Conservation (phyloP, 2,113 vertebrate species). For the Rhizomys pruinosus region DNA sequence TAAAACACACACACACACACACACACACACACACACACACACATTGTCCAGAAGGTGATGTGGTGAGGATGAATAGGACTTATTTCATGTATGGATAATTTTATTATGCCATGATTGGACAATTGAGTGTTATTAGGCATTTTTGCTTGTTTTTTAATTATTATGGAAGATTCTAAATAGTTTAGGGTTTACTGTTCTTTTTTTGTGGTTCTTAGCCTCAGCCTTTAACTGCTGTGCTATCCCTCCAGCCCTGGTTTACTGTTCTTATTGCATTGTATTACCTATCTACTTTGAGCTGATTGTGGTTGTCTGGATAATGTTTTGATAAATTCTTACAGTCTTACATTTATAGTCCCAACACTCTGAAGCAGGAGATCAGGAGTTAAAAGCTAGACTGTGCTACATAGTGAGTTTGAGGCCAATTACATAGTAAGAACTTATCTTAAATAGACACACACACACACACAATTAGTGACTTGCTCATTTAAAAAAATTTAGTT, state of each 20-base stretch:
- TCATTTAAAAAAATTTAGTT: background rate
- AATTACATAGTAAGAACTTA: background rate
- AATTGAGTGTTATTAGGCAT: background rate
- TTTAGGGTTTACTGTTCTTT: background rate
- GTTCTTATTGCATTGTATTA: conserved; percentile 15
- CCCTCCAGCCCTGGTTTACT: too few species aligned
- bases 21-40: too few species aligned
- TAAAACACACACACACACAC: too few species aligned
- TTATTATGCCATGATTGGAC: conserved; percentile 35
- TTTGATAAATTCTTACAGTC: conserved; percentile 43
- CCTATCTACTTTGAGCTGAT: background rate
- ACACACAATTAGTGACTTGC: background rate
- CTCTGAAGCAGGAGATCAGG: background rate
- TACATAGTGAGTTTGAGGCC: background rate
- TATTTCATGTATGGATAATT: background rate
- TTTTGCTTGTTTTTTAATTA: background rate
- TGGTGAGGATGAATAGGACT: background rate
- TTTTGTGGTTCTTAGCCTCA: too few species aligned
- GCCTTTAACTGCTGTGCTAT: too few species aligned
- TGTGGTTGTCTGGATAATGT: background rate
- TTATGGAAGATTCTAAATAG: conserved; percentile 8
- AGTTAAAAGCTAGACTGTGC: background rate
- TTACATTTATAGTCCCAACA: background rate
- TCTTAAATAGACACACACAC: background rate
- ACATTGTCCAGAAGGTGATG: background rate